Conservation (phyloP, 2,888 invertebrate genomes). For the Lasius platythorax region DNA sequence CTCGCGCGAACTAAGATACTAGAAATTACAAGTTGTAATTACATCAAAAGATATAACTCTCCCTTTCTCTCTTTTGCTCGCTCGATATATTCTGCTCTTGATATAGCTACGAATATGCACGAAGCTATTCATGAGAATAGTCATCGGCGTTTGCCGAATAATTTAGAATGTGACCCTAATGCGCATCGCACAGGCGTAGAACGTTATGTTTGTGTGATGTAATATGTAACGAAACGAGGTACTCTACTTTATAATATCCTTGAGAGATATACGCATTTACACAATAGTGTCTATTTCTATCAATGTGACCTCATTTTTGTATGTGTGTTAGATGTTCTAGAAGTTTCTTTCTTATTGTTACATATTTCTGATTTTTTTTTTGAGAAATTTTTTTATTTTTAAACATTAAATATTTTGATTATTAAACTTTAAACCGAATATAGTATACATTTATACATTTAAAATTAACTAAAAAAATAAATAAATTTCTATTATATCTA, state of each 20-base stretch:
- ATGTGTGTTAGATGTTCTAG: not conserved
- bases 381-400: not conserved
- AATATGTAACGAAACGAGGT: slow-evolving; percentile 14
- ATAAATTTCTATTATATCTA: not conserved
- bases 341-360: not conserved
- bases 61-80: slow-evolving; percentile 43
- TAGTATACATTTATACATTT: not conserved
- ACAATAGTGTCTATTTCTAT: slow-evolving; percentile 28
- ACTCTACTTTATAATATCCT: not conserved
- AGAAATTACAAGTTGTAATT: slow-evolving; percentile 80
- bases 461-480: not conserved
- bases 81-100: slow-evolving; percentile 57
- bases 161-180: slow-evolving; percentile 15
- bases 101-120: slow-evolving; percentile 54
- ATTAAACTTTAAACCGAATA: not conserved
- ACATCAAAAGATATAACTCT: slow-evolving; percentile 77
- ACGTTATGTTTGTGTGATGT: slow-evolving; percentile 11
- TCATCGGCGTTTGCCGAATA: slow-evolving; percentile 41
- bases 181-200: not conserved
- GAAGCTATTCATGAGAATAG: slow-evolving; percentile 7
- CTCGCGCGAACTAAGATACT: slow-evolving; percentile 66
- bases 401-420: not conserved
- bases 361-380: not conserved
- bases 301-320: slow-evolving; percentile 25
- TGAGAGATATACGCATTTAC: not conserved